Evolutionary conservation across 1,140 invertebrate species (phyloP).

Genomic region (Drosophila bocki): DNA sequence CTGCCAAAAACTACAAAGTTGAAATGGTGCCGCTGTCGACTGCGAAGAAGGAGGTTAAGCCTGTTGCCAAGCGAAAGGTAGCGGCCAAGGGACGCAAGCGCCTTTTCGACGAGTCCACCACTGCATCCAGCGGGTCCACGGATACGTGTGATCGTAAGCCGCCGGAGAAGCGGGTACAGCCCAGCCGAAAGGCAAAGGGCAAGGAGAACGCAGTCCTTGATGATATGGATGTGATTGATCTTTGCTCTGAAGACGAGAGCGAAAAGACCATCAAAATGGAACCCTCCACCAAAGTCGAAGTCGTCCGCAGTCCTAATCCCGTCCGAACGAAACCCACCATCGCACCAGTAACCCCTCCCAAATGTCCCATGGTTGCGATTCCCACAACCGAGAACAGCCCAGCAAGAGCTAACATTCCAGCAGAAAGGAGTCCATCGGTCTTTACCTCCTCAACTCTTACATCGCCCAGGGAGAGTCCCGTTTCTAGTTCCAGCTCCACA

Average conservation of each 20-base stretch:
- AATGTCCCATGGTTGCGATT: neutral
- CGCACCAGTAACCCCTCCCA: neutral
- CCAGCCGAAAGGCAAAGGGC: slow-evolving; percentile 32
- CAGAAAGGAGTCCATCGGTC: neutral
- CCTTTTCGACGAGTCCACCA: slow-evolving; percentile 52
- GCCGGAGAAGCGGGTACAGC: slow-evolving; percentile 33
- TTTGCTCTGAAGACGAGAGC: slow-evolving; percentile 56
- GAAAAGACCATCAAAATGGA: neutral
- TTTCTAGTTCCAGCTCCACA: neutral
- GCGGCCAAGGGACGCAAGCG: slow-evolving; percentile 59
- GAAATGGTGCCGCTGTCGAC: slow-evolving; percentile 12
- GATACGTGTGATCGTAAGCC: neutral
- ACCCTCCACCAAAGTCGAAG: too few species aligned
- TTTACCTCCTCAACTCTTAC: neutral
- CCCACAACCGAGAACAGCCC: neutral
- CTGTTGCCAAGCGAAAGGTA: slow-evolving; percentile 2
- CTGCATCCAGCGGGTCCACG: neutral
- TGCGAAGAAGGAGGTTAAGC: neutral
- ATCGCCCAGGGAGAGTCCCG: neutral
- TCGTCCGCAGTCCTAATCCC: neutral
- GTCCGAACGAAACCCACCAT: neutral
- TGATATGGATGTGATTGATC: slow-evolving; percentile 52
- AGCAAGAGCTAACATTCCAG: neutral
- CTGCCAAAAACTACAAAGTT: slow-evolving; percentile 61
- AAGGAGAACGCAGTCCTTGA: slow-evolving; percentile 32